Evolutionary conservation across 64 coral and sea anemone genomes (phyloP).

Genomic region (Actinia equina): DNA sequence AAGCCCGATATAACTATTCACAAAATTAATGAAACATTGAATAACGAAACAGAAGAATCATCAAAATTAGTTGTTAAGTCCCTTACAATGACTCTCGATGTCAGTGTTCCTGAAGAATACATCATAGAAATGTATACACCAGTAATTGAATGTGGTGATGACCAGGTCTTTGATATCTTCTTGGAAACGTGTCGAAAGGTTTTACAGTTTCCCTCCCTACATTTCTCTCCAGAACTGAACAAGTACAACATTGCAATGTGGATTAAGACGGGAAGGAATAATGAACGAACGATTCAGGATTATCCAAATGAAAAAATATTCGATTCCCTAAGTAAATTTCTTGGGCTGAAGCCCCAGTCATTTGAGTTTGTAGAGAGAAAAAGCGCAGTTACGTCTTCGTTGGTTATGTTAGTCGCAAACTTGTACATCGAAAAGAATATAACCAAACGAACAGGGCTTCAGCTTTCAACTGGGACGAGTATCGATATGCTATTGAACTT

Average conservation of each 20-base stretch:
- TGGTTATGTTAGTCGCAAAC: background rate
- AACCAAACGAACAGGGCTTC: background rate
- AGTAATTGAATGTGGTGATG: background rate
- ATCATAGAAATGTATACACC: background rate
- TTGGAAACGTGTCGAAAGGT: background rate
- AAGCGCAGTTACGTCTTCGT: background rate
- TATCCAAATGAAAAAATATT: background rate
- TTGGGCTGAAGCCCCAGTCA: background rate
- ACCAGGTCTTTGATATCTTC: background rate
- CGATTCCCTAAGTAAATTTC: background rate
- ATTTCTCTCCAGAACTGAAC: background rate
- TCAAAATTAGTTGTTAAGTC: too few relatives aligned
- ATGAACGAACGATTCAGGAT: background rate
- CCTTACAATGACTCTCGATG: background rate
- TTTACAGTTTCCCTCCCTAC: background rate
- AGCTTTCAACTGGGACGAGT: background rate
- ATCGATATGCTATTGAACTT: background rate
- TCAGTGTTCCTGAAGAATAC: background rate
- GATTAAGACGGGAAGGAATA: background rate
- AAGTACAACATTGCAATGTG: conserved; percentile 1
- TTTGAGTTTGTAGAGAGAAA: background rate
- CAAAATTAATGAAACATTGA: background rate
- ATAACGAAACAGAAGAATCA: too few relatives aligned
- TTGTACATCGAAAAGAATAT: background rate
- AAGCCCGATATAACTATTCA: too few relatives aligned